These are phyloP conservation scores for Lycopodina hypogea DNA, from an alignment of 37 sponge, comb jelly and placozoan species.

Conservation along the genomic window DNA sequence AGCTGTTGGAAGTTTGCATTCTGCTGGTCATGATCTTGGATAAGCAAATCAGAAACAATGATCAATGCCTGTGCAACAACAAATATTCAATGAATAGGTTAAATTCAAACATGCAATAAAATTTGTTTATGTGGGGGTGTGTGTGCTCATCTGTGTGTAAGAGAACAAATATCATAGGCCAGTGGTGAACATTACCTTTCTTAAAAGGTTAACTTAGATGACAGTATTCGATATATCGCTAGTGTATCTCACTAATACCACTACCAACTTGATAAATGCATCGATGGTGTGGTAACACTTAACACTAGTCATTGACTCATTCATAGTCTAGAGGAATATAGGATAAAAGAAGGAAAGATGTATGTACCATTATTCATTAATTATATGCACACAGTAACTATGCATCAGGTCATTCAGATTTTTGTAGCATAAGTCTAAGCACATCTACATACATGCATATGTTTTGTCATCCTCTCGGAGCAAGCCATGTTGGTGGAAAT, in stretches of 20 bases:
- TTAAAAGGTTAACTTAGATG: slow-evolving; percentile 89
- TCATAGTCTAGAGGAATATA: slow-evolving; percentile 38
- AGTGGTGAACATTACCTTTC: slow-evolving; percentile 62
- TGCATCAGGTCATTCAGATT: slow-evolving; percentile 75
- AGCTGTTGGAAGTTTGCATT: slow-evolving; percentile 92
- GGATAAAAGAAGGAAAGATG: neutral
- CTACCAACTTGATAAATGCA: slow-evolving; percentile 94
- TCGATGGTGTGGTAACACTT: slow-evolving; percentile 99
- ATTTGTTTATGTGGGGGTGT: neutral
- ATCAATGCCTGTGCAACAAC: slow-evolving; percentile 45
- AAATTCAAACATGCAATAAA: too few species aligned
- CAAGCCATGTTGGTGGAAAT: slow-evolving; percentile 85
- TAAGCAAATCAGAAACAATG: slow-evolving; percentile 75
- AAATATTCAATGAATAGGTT: neutral
- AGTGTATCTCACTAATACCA: slow-evolving; percentile 86
- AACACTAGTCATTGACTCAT: slow-evolving; percentile 72
- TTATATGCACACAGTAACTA: neutral
- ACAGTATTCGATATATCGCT: slow-evolving; percentile 84
- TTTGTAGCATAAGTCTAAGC: slow-evolving; percentile 94
- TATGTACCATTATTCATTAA: neutral
- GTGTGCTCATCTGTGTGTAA: neutral
- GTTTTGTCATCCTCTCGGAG: slow-evolving; percentile 85
- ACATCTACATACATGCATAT: slow-evolving; percentile 93
- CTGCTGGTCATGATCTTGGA: slow-evolving; percentile 90
- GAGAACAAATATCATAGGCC: neutral